Percentiles rank a stretch among this genome's conserved stretches.
phyloP scores from a whole-genome alignment of 2,888 invertebrate species.

The Autographa gamma region DNA sequence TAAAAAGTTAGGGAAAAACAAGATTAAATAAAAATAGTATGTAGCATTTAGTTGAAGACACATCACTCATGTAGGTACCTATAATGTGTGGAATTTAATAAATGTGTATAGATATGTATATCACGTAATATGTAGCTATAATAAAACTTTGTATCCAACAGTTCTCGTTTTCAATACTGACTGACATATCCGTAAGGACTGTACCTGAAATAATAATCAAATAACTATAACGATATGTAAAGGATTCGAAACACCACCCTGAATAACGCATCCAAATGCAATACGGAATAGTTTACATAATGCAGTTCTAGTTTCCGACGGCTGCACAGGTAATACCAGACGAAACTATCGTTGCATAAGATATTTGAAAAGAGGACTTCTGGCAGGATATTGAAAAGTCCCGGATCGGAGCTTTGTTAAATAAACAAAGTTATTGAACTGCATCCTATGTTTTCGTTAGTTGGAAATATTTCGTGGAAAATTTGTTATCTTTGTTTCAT shows the following conservation, averaged over 20 bases:
- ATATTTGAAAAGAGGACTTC: background rate
- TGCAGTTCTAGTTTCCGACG: background rate
- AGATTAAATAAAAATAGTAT: too few relatives aligned
- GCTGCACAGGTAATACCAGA: background rate
- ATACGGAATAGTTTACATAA: background rate
- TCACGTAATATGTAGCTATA: too few relatives aligned
- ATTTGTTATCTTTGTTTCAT: too few relatives aligned
- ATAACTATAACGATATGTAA: background rate
- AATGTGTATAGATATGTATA: too few relatives aligned
- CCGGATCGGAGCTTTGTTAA: background rate
- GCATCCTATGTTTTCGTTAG: background rate
- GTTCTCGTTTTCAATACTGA: background rate
- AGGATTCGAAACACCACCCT: background rate
- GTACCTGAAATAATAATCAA: background rate
- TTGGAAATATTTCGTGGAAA: background rate
- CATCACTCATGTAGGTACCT: too few relatives aligned
- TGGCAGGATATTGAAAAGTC: background rate
- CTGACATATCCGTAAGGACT: background rate
- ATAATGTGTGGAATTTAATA: too few relatives aligned
- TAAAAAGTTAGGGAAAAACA: too few relatives aligned
- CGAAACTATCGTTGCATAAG: conserved; percentile 1
- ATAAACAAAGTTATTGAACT: background rate
- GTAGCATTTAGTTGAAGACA: too few relatives aligned
- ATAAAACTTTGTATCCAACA: too few relatives aligned
- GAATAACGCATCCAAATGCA: background rate